Percentiles rank a stretch among this genome's conserved stretches.
Conservation (phyloP, 2,797 vertebrate species). For the Poeciliopsis paucimaculata region DNA sequence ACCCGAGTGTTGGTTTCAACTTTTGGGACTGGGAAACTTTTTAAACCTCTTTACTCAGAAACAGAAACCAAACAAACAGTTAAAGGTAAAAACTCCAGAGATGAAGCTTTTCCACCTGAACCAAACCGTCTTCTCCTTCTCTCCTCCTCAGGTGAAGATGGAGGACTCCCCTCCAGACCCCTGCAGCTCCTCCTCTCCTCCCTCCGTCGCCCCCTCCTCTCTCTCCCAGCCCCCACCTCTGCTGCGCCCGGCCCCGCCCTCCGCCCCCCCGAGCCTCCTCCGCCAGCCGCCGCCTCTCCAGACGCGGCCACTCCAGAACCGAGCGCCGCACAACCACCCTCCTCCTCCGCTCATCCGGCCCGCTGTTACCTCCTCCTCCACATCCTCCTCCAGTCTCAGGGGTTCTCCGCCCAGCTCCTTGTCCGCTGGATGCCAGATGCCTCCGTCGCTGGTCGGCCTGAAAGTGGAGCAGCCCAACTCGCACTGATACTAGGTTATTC, state of each 20-base stretch:
- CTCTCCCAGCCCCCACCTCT: slow-evolving; percentile 81
- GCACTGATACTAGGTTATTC: slow-evolving; percentile 63
- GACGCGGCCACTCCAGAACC: slow-evolving; percentile 86
- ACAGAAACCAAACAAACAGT: too few species aligned
- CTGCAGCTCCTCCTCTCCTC: slow-evolving; percentile 58
- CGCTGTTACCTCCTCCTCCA: slow-evolving; percentile 66
- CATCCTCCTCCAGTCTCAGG: slow-evolving; percentile 56
- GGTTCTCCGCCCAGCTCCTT: slow-evolving; percentile 69
- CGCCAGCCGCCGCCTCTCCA: slow-evolving; percentile 83
- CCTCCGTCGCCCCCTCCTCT: slow-evolving; percentile 68
- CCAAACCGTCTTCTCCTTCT: neutral
- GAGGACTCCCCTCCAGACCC: slow-evolving; percentile 77
- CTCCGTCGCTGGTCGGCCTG: slow-evolving; percentile 85
- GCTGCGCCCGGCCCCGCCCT: slow-evolving; percentile 81
- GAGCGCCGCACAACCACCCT: slow-evolving; percentile 88
- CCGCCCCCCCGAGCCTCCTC: slow-evolving; percentile 82
- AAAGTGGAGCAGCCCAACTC: slow-evolving; percentile 83
- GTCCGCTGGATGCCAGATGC: slow-evolving; percentile 66
- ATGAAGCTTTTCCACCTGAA: neutral
- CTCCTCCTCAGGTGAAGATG: slow-evolving; percentile 80
- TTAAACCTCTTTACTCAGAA: too few species aligned
- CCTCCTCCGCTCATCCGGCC: slow-evolving; percentile 91
- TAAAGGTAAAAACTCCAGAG: neutral
- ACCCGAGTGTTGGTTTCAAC: too few species aligned
- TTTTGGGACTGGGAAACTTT: too few species aligned